Conservation (phyloP, 2,888 invertebrate genomes). For the Parochlus steinenii region DNA sequence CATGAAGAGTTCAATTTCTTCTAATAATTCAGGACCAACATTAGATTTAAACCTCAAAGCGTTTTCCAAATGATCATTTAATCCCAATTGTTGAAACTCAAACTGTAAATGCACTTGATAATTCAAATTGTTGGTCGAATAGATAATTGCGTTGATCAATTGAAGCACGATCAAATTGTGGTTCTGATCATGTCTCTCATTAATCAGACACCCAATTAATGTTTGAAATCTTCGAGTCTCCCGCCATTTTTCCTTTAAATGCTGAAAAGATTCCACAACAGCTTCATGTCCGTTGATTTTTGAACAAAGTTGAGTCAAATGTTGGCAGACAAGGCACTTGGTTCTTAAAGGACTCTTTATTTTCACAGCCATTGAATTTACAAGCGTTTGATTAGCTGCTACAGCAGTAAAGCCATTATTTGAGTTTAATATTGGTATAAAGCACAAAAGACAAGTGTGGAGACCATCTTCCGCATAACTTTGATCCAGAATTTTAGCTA, state of each 20-base stretch:
- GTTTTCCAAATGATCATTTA: slow-evolving; percentile 2
- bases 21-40: slow-evolving; percentile 6
- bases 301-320: too few relatives aligned
- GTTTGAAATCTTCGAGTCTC: background rate
- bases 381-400: slow-evolving; percentile 5
- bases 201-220: slow-evolving; percentile 10
- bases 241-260: background rate
- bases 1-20: slow-evolving; percentile 5
- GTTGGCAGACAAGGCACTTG: slow-evolving; percentile 2
- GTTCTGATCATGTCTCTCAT: background rate
- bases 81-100: slow-evolving; percentile 4
- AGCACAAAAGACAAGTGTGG: slow-evolving; percentile 1
- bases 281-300: slow-evolving; percentile 1
- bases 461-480: slow-evolving; percentile 5
- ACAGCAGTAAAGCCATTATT: background rate
- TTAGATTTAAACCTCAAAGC: slow-evolving; percentile 5
- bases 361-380: background rate
- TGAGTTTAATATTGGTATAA: slow-evolving; percentile 1
- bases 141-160: slow-evolving; percentile 3
- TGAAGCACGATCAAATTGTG: background rate
- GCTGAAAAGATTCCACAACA: slow-evolving; percentile 1
- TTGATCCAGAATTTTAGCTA: slow-evolving; percentile 2
- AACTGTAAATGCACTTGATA: slow-evolving; percentile 9
- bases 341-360: background rate
- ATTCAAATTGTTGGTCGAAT: slow-evolving; percentile 3